Conservation (phyloP, 2,113 vertebrate genomes). For the Rhodinocichla rosea region DNA sequence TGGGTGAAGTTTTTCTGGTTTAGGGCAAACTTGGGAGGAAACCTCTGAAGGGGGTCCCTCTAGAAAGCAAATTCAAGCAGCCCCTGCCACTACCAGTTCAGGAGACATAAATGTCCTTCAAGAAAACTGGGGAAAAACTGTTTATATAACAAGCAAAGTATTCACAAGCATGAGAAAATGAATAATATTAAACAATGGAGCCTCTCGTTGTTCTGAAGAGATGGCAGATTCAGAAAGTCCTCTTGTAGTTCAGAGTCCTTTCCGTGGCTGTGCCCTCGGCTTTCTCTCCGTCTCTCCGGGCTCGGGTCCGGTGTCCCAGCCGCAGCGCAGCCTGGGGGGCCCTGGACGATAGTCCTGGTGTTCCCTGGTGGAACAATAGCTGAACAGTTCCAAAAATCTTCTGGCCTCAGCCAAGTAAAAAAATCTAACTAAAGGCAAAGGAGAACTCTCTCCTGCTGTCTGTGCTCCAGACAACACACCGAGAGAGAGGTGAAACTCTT, state of each 20-base stretch:
- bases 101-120: background rate
- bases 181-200: too few species aligned
- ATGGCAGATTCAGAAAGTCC: background rate
- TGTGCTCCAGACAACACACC: background rate
- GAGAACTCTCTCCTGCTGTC: background rate
- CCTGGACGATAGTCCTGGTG: fast-evolving
- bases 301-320: background rate
- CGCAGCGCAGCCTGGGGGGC: background rate
- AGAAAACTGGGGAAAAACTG: background rate
- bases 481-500: background rate
- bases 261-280: background rate
- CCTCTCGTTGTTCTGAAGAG: background rate
- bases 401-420: background rate
- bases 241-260: background rate
- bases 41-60: background rate
- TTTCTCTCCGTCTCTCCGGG: background rate
- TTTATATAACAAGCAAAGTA: background rate
- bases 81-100: fast-evolving
- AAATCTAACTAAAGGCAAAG: background rate
- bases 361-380: background rate
- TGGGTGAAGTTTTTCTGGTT: background rate
- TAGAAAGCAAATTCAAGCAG: background rate
- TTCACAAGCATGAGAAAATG: background rate
- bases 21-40: background rate
- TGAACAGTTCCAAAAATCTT: background rate